These are phyloP conservation scores for Mormyrops boulengeri DNA, from an alignment of 2,797 vertebrate genomes.

Conservation along the genomic window DNA sequence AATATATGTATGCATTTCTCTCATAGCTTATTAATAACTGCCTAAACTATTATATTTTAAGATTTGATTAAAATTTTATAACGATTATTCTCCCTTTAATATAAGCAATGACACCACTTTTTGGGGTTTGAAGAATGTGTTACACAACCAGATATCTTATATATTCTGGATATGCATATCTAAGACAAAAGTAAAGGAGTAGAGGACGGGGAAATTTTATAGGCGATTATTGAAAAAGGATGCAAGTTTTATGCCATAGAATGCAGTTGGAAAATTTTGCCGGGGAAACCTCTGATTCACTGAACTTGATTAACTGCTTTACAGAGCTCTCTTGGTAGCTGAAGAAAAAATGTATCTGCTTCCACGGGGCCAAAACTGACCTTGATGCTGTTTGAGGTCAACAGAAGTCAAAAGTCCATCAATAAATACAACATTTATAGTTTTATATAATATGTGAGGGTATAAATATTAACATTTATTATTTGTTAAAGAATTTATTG, in stretches of 20 bases:
- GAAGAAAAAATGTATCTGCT: background rate
- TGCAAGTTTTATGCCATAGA: background rate
- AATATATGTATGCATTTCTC: background rate
- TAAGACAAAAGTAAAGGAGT: background rate
- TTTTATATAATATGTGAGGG: background rate
- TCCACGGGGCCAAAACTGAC: background rate
- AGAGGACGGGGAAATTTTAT: background rate
- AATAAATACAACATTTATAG: constrained; percentile 12
- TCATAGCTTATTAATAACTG: constrained; percentile 2
- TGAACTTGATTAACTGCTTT: constrained; percentile 8
- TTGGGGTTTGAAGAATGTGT: background rate
- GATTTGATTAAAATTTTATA: background rate
- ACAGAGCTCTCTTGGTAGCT: background rate
- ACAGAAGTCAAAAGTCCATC: constrained; percentile 1
- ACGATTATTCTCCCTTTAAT: background rate
- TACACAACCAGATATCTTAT: background rate
- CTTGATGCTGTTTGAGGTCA: background rate
- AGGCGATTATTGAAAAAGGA: background rate
- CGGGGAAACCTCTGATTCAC: background rate
- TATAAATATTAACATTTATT: background rate
- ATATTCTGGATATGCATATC: background rate
- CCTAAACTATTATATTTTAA: constrained; percentile 2
- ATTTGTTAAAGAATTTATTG: background rate
- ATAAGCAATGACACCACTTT: background rate
- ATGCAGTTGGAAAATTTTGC: background rate